These are phyloP conservation scores for Dinoponera quadriceps DNA, from an alignment of 1,140 invertebrate species.

Conservation along the genomic window DNA sequence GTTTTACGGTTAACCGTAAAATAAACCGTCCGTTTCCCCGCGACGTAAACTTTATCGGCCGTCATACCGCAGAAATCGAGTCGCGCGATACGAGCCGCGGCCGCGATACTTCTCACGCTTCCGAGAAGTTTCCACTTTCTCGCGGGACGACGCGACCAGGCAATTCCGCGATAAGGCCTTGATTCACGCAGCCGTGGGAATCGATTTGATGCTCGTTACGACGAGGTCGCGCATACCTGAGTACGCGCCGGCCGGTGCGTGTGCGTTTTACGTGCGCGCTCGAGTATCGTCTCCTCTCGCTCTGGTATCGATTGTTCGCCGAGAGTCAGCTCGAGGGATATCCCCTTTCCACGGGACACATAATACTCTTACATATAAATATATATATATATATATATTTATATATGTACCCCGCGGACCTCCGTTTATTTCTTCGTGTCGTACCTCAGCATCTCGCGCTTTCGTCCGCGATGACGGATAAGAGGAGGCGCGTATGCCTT, in stretches of 20 bases:
- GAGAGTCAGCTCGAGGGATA: constrained; percentile 80
- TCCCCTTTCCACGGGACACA: constrained; percentile 82
- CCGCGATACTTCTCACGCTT: constrained; percentile 22
- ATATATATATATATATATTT: no score
- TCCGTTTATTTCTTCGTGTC: constrained; percentile 64
- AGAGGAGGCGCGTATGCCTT: background rate
- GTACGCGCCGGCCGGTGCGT: constrained; percentile 45
- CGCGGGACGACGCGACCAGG: constrained; percentile 36
- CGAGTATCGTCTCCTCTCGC: constrained; percentile 74
- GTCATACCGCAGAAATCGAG: constrained; percentile 43
- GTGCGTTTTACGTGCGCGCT: constrained; percentile 62
- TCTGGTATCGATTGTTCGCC: constrained; percentile 82
- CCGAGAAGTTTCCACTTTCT: constrained; percentile 56
- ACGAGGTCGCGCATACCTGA: constrained; percentile 65
- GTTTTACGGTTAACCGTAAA: constrained; percentile 56
- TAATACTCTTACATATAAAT: constrained; percentile 80
- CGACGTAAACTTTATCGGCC: constrained; percentile 42
- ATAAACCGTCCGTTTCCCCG: constrained; percentile 47
- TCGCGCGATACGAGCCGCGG: constrained; percentile 4
- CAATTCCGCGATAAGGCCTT: constrained; percentile 55
- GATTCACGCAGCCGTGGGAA: constrained; percentile 73
- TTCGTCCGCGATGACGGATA: constrained; percentile 32
- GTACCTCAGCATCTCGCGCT: constrained; percentile 47
- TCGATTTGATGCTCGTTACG: constrained; percentile 69
- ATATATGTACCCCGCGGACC: constrained; percentile 72